Evolutionary conservation across 2,113 vertebrate genomes (phyloP), one percentile per base, ranked within the genome.

Genomic region (Cyprinus carpio): DNA sequence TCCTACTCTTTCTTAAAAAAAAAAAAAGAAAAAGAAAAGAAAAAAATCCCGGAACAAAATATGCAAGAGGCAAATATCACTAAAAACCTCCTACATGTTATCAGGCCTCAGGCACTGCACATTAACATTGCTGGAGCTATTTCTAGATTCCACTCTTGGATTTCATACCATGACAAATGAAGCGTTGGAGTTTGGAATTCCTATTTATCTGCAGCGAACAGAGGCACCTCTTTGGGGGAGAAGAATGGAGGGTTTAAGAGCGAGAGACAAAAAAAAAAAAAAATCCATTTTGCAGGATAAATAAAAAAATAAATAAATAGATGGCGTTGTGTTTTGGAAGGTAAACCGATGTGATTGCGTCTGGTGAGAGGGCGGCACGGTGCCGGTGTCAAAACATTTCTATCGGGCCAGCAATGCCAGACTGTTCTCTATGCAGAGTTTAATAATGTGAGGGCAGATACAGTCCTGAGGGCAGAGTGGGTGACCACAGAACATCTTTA

Each of bases 71-170:
- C 92, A 95, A 94, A 95, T 93, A 95, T 94, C 94, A 94, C 93
- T 94, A 94, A 94, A 82, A 94, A 93, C 95, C 95, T 95, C 95
- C 95, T 95, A 95, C 95, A 94, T 94, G 91, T 92, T 91, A 93
- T 90, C 90, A 75, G 92, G 94, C 95, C 94, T 91, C 90, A 92
- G 95, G 95, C 95, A 90, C 88, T 89, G 91, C 90, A 93, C 93
- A 93, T 89, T 91, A 95, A 94, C 93, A 94, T 91, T 75, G 82
- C 87, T 93, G 89, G 75, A 94, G 94, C 94, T 95, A 95, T 95
- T 95, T 95, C 93, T 90, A 94, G 95, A 94, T 93, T 94, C 92
- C 92, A 93, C 93, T 94, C 94, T 94, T 94, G 93, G 94, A 95
- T 95, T 95, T 94, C 92, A 90, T 91, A 94, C 93, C 95, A 94